Evolutionary conservation across 2,888 invertebrate genomes (phyloP).

Genomic region (Chaitophorus viminalis): DNA sequence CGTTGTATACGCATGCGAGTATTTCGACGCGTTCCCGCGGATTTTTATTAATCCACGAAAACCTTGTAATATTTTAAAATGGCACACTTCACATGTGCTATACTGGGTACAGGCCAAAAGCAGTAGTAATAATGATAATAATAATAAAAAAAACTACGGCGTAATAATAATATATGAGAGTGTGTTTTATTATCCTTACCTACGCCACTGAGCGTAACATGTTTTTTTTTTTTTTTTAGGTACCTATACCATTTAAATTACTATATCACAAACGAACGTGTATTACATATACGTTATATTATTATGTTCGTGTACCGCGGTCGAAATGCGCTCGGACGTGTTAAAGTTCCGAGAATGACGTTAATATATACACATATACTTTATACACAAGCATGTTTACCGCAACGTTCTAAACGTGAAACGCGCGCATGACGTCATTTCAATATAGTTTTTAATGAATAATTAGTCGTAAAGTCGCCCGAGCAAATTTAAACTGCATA

Average conservation of each 20-base stretch:
- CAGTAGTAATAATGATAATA: slow-evolving; percentile 12
- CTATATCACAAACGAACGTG: background rate
- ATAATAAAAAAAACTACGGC: background rate
- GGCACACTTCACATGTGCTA: slow-evolving; percentile 38
- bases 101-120: slow-evolving; percentile 30
- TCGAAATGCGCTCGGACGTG: background rate
- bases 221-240: background rate
- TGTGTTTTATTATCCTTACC: slow-evolving; percentile 13
- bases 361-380: background rate
- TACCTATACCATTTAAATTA: slow-evolving; percentile 1
- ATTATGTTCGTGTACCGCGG: background rate
- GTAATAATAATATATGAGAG: slow-evolving; percentile 7
- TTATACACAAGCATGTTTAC: background rate
- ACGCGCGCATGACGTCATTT: background rate
- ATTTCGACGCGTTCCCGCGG: background rate
- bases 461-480: background rate
- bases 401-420: background rate
- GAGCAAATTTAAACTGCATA: background rate
- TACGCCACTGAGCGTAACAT: background rate
- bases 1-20: too few relatives aligned
- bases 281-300: slow-evolving; percentile 14
- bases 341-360: background rate
- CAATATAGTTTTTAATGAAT: background rate
- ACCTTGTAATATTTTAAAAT: slow-evolving; percentile 36
- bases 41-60: slow-evolving; percentile 32